Percentiles rank a stretch among this genome's conserved stretches.
These are phyloP conservation scores for Drosophila colorata DNA, from an alignment of 2,888 invertebrate genomes.

Conservation along the genomic window DNA sequence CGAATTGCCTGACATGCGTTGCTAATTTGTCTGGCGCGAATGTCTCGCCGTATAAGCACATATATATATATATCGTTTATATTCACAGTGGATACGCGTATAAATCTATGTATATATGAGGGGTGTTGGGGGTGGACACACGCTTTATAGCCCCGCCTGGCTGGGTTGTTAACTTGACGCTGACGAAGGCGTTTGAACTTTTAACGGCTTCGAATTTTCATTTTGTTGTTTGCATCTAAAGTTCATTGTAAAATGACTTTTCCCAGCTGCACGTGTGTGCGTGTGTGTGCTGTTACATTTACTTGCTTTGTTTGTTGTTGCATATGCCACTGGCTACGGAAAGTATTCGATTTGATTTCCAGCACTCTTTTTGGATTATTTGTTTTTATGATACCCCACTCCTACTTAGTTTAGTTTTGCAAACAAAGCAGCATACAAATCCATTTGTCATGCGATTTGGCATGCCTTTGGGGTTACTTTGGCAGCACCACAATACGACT, in stretches of 20 bases:
- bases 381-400: conserved; percentile 33
- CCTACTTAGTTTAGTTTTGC: conserved; percentile 18
- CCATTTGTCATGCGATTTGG: conserved; percentile 46
- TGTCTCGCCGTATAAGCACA: conserved; percentile 18
- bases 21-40: conserved; percentile 60
- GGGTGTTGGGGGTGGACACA: conserved; percentile 10
- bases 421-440: conserved; percentile 56
- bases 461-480: conserved; percentile 12
- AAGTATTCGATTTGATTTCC: conserved; percentile 39
- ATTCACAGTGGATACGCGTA: conserved; percentile 9
- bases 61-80: conserved; percentile 13
- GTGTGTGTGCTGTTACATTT: conserved; percentile 7
- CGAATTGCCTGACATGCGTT: conserved; percentile 61
- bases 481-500: conserved; percentile 6
- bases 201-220: conserved; percentile 66
- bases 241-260: conserved; percentile 67
- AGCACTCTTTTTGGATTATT: conserved; percentile 6
- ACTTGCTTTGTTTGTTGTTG: conserved; percentile 26
- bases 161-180: conserved; percentile 57
- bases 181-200: conserved; percentile 70
- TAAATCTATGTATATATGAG: neutral
- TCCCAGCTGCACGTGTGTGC: conserved; percentile 24
- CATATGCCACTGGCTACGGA: conserved; percentile 22
- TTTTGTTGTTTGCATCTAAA: conserved; percentile 47
- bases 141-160: conserved; percentile 41